phyloP scores from a whole-genome alignment of 2,888 invertebrate genomes.

The Mesorhabditis sp. region DNA sequence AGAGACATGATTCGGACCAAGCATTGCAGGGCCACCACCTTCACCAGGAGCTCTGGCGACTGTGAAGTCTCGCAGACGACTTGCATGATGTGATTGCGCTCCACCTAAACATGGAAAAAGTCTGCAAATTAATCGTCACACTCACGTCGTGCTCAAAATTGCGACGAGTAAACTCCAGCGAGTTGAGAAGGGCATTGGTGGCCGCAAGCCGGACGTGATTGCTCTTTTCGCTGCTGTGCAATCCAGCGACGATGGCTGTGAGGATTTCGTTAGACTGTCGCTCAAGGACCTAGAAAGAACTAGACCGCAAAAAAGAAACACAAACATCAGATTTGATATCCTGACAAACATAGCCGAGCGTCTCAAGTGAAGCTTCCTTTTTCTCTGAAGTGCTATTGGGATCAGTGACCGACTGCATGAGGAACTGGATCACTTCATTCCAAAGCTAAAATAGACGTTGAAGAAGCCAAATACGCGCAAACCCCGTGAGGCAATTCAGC shows the following conservation, averaged over 20 bases:
- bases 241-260: slow-evolving; percentile 97
- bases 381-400: slow-evolving; percentile 79
- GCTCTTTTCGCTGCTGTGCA: slow-evolving; percentile 82
- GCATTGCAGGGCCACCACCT: slow-evolving; percentile 81
- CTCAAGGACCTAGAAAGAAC: slow-evolving; percentile 69
- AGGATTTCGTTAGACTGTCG: slow-evolving; percentile 90
- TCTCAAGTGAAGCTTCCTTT: slow-evolving; percentile 92
- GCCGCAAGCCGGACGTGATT: slow-evolving; percentile 89
- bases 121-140: not conserved
- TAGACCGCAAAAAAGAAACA: not conserved
- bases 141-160: slow-evolving; percentile 88
- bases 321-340: slow-evolving; percentile 70
- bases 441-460: slow-evolving; percentile 70
- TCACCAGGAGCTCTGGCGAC: slow-evolving; percentile 81
- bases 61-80: slow-evolving; percentile 98
- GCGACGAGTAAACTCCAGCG: slow-evolving; percentile 93
- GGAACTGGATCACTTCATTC: slow-evolving; percentile 80
- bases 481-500: slow-evolving; percentile 76
- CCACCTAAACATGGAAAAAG: slow-evolving; percentile 66
- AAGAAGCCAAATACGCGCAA: not conserved
- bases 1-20: slow-evolving; percentile 94
- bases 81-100: slow-evolving; percentile 98
- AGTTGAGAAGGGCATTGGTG: slow-evolving; percentile 90
- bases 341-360: slow-evolving; percentile 97
- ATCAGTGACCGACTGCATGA: slow-evolving; percentile 83